These are phyloP conservation scores for Cydia pomonella DNA, from an alignment of 1,140 invertebrate genomes.

Conservation along the genomic window DNA sequence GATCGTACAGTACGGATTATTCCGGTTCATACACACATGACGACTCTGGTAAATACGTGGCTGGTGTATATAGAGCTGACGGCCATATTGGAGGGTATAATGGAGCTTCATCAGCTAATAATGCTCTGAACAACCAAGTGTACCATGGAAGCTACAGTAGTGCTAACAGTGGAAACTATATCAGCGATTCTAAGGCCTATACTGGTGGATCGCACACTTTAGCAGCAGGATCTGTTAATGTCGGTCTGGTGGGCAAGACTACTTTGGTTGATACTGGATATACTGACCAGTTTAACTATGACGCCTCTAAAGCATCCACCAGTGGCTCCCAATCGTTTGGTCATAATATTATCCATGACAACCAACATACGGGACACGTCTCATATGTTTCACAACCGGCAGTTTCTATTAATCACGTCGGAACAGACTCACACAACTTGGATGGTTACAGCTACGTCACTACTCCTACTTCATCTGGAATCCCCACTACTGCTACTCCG, in stretches of 20 bases:
- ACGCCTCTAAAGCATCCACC: constrained; percentile 33
- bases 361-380: constrained; percentile 47
- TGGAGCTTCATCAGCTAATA: constrained; percentile 6
- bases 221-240: constrained; percentile 76
- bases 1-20: constrained; percentile 48
- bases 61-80: constrained; percentile 49
- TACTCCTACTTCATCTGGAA: constrained; percentile 64
- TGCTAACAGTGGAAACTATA: constrained; percentile 56
- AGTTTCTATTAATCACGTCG: constrained; percentile 66
- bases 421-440: constrained; percentile 57
- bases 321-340: constrained; percentile 28
- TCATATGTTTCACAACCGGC: constrained; percentile 54
- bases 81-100: constrained; percentile 45
- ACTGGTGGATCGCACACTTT: constrained; percentile 68
- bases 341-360: constrained; percentile 45
- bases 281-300: constrained; percentile 53
- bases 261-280: constrained; percentile 68
- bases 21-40: constrained; percentile 60
- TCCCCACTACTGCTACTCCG: constrained; percentile 68
- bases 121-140: constrained; percentile 35
- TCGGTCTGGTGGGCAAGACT: constrained; percentile 77
- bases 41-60: constrained; percentile 52
- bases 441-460: constrained; percentile 62
- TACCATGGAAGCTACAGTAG: constrained; percentile 49
- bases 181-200: constrained; percentile 56